Base-by-base conservation (phyloP, 2,113 vertebrate species). In the Hippoglossus stenolepis region DNA sequence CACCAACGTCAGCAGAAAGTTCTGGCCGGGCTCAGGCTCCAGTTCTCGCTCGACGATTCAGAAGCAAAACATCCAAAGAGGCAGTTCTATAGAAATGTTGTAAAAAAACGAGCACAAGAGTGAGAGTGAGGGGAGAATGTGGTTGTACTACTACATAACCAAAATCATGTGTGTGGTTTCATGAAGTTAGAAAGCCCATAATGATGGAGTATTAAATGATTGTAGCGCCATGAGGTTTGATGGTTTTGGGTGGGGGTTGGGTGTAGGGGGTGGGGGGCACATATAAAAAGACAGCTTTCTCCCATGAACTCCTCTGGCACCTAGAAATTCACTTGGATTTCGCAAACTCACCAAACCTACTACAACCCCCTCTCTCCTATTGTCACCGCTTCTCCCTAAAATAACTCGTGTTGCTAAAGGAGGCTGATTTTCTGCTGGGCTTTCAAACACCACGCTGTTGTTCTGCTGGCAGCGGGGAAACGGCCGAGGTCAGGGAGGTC, bases 141-240 rank as follows among this genome's bases (percentile, higher is more conserved):
- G 85, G 86, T 84, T 28, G 62, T 59, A 84, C 79, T 76, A 82
- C 80, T 88, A 89, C 83, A 88, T 83, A 88, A 91, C 90, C 78
- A 21, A 88, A 91, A 89, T 92, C 87, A 87, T 85, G 85, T 84
- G 88, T 93, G 91, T 89, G 92, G 92, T 93, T 93, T 80, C 76
- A 84, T 87, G 82, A 86, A 91, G 83, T 86, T 79, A 83, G 72
- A 90, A 81, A 86, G 73, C 71, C 90, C 81, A 85, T 92, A 92
- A 93, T 94, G 84, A 90, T 80, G 75, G 73, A 74, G 87, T 85
- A 93, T 92, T 91, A 92, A 87, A 89, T 85, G 80, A 87, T 92
- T 91, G 87, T 80, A 92, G 87, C 61, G 54, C 85, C 87, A 84
- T 83, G 88, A 90, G 81, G 91, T 90, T 92, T 87, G 74, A 73